These are phyloP conservation scores for Catostomus latipinnis DNA, from an alignment of 2,797 vertebrate species.

Conservation along the genomic window DNA sequence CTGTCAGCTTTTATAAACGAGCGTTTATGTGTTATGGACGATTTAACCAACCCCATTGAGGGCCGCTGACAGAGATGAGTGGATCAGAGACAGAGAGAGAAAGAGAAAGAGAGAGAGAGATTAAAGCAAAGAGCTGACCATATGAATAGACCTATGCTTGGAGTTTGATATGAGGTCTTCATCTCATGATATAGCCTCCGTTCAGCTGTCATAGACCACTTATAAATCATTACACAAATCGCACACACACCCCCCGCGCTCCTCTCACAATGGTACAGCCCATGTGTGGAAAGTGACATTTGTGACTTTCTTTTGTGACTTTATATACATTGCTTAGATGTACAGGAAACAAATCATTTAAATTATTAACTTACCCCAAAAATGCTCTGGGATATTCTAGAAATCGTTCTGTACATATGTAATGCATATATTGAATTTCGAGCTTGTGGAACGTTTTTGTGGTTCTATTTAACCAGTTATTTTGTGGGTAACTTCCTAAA, in stretches of 20 bases:
- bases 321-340: slow-evolving; percentile 13
- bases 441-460: neutral
- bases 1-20: slow-evolving; percentile 86
- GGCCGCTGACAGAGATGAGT: slow-evolving; percentile 76
- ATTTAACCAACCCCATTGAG: slow-evolving; percentile 82
- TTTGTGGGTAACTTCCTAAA: no score
- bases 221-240: slow-evolving; percentile 27
- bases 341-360: slow-evolving; percentile 37
- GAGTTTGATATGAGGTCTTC: slow-evolving; percentile 38
- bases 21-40: slow-evolving; percentile 82
- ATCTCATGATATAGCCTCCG: slow-evolving; percentile 21
- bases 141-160: slow-evolving; percentile 35
- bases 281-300: slow-evolving; percentile 24
- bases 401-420: slow-evolving; percentile 31
- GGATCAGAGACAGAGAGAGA: neutral
- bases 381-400: neutral
- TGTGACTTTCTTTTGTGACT: slow-evolving; percentile 43
- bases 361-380: slow-evolving; percentile 19
- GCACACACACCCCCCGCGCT: neutral
- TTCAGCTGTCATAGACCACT: slow-evolving; percentile 29
- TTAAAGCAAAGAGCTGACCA: slow-evolving; percentile 37
- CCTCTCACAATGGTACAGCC: slow-evolving; percentile 9
- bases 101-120: slow-evolving; percentile 11
- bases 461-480: neutral
- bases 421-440: slow-evolving; percentile 22